Evolutionary conservation across 2,888 invertebrate genomes (phyloP), one percentile per base, ranked within the genome.

Genomic region (Chymomyza amoena): DNA sequence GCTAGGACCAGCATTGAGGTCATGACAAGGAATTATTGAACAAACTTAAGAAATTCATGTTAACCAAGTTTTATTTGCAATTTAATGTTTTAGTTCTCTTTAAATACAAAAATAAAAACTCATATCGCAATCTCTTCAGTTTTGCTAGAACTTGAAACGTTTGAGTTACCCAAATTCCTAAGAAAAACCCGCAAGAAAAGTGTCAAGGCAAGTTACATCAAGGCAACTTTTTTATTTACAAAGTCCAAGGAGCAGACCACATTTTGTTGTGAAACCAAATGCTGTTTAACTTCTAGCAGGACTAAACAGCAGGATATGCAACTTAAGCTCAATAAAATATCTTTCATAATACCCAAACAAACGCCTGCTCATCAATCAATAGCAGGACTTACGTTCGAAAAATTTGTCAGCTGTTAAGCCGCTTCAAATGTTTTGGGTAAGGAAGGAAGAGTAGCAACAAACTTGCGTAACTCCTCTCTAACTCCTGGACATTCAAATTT

Each of bases 331-430:
- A 13, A 45, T 45, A 45, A 45, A 45, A 45, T 45, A 45, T 45
- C 13, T 13, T 45, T 13, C 36, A 13, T 51, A 64, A 76, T 57
- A 57, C 56, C 63, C 25, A 69, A 68, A 60, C 64, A 75, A 71
- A 73, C 68, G 73, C 62, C 69, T 50, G 72, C 67, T 76, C 87
- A 88, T 88, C 87, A 85, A 88, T 88, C 84, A 88, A 77, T 68
- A 70, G 69, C 18, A 61, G 54, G 82, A 76, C 73, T 84, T 79
- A 69, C 64, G 62, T 64, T 66, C 61, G 13, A 54, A 61, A 72
- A 84, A 88, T 79, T 85, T 84, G 80, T 88, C 84, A 88, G 79
- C 76, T 79, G 77, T 75, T 88, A 84, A 88, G 88, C 83, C 73
- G 62, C 16, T 15, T n/a, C 16, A 54, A 18, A 25, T 28, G 10